Percentiles rank a stretch among this genome's conserved stretches.
Evolutionary conservation across 2,797 vertebrate species (phyloP).

Genomic region (Pipistrellus pygmaeus): DNA sequence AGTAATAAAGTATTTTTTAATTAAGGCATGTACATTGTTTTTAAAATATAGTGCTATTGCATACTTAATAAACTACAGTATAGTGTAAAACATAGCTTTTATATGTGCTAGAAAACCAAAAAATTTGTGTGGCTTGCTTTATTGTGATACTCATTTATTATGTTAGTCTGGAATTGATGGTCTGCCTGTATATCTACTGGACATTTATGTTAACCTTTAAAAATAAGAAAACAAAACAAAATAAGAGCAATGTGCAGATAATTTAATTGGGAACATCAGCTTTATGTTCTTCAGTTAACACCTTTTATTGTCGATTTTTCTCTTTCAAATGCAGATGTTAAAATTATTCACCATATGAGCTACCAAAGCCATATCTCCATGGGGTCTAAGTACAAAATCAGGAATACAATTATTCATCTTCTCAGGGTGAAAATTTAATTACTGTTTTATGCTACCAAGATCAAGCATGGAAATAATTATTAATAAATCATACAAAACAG

Average conservation of each 20-base stretch:
- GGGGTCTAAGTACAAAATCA: neutral
- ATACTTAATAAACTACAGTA: neutral
- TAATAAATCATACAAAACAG: neutral
- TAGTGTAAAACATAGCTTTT: neutral
- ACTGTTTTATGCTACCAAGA: conserved; percentile 32
- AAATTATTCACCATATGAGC: conserved; percentile 17
- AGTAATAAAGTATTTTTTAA: neutral
- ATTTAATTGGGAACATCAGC: neutral
- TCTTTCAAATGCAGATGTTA: conserved; percentile 42
- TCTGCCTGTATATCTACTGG: neutral
- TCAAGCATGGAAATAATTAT: conserved; percentile 41
- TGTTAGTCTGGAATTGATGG: neutral
- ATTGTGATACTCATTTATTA: too few species aligned
- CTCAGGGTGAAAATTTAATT: conserved; percentile 57
- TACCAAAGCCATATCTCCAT: conserved; percentile 1
- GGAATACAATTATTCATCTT: conserved; percentile 11
- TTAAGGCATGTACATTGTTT: neutral
- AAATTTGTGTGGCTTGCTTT: neutral
- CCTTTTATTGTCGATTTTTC: conserved; percentile 27
- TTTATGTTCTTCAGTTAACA: neutral
- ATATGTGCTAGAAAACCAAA: neutral
- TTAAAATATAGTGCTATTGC: neutral
- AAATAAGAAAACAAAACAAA: conserved; percentile 34
- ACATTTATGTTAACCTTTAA: conserved; percentile 25
- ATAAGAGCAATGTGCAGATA: neutral